Evolutionary conservation across 2,113 vertebrate genomes (phyloP), one percentile per base, ranked within the genome.

Genomic region (Scalopus aquaticus): DNA sequence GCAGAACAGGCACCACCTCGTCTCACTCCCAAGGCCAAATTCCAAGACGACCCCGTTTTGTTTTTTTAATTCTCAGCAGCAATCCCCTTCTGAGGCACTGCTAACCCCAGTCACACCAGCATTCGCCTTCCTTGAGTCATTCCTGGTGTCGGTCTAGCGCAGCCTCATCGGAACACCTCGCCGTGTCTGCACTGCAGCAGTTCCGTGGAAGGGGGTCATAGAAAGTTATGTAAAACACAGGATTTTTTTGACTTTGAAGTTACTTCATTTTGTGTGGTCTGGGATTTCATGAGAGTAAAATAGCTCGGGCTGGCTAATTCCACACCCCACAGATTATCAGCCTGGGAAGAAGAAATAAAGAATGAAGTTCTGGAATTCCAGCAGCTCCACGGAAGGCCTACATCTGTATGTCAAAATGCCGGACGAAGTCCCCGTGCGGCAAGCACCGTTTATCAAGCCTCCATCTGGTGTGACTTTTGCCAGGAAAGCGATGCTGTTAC

Each of bases 211-310:
- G 96, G 90, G 94, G 98, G 96, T 98, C 97, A 96, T 97, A 95
- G 97, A 97, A 98, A 98, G 97, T 98, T 98, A 96, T 96, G 95
- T 97, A 96, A 96, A 98, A 97, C 88, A 95, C 88, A 95, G 67
- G 67, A 39, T 93, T 39, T 51, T 30, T 54, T 86, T 97, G 81
- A 97, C 97, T 98, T 95, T 92, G 94, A 97, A 97, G 97, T 98
- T 83, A 81, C 96, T 97, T 97, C 95, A 97, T 96, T 96, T 96
- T 93, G 72, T 97, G 95, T 97, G 97, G 96, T 92, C 97, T 98
- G 96, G 95, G 97, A 94, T 97, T 97, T 97, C 97, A 95, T 88
- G 84, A 91, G 94, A 96, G 96, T 95, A 95, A 97, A 98, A 98
- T 89, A 96, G 90, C 91, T 94, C 85, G 26, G 94, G 92, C 93